Conservation (phyloP, 2,113 vertebrate genomes). For the Dendropsophus ebraccatus region DNA sequence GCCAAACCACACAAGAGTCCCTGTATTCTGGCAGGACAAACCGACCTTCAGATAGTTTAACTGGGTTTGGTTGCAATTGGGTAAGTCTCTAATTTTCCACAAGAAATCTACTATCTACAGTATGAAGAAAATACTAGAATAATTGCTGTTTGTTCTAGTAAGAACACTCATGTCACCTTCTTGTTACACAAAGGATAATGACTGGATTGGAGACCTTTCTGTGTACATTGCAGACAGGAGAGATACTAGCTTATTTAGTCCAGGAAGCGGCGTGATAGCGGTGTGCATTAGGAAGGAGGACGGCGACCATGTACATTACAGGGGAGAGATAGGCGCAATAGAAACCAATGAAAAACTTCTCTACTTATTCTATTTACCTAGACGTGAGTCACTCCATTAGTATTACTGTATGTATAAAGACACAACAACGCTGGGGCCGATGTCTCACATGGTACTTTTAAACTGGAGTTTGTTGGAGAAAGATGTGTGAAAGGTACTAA, state of each 20-base stretch:
- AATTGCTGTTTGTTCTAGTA: neutral
- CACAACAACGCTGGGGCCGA: too few relatives aligned
- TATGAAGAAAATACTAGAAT: neutral
- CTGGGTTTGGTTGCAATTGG: neutral
- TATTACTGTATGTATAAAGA: too few relatives aligned
- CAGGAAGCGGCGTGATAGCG: conserved; percentile 9
- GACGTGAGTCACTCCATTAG: neutral
- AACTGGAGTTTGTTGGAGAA: too few relatives aligned
- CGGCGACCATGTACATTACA: conserved; percentile 1
- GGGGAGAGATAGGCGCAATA: neutral
- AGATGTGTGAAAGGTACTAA: too few relatives aligned
- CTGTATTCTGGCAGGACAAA: neutral
- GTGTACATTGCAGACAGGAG: conserved; percentile 2
- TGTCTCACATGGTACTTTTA: too few relatives aligned
- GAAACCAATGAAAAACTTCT: neutral
- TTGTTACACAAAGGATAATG: neutral
- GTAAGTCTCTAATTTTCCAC: neutral
- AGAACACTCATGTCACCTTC: neutral
- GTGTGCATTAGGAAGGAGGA: neutral
- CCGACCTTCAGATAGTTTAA: neutral
- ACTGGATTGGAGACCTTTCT: neutral
- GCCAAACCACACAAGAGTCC: neutral
- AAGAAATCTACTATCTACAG: neutral
- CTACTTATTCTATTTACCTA: neutral
- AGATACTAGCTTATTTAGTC: neutral